Percentiles rank a stretch among this genome's conserved stretches.
Conservation (phyloP, 2,797 vertebrate genomes). For the Leucoraja ocellata region DNA sequence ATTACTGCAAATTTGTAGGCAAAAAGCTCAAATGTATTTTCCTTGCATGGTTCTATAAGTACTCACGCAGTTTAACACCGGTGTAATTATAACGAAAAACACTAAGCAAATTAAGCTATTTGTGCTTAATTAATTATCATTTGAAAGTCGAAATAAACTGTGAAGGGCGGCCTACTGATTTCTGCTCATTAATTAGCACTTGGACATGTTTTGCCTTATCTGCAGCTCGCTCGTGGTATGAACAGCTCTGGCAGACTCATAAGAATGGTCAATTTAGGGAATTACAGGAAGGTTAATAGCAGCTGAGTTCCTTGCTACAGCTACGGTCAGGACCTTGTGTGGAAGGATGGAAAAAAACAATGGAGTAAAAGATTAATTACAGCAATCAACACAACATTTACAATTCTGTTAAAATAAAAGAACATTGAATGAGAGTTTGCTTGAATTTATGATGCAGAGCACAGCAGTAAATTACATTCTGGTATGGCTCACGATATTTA, state of each 20-base stretch:
- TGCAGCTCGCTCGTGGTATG: background rate
- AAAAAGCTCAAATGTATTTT: background rate
- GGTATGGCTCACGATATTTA: background rate
- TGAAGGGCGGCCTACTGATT: background rate
- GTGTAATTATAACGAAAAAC: background rate
- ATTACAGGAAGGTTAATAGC: background rate
- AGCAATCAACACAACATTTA: background rate
- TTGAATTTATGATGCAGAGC: background rate
- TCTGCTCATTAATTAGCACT: slow-evolving; percentile 11
- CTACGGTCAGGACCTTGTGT: background rate
- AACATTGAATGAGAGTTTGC: background rate
- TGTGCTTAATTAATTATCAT: background rate
- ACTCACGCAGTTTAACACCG: background rate
- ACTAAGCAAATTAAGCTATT: background rate
- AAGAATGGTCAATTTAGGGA: background rate
- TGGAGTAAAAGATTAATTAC: background rate
- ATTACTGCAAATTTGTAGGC: background rate
- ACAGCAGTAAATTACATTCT: background rate
- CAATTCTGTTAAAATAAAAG: background rate
- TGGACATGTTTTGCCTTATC: background rate
- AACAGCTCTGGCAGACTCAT: background rate
- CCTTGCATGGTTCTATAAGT: background rate
- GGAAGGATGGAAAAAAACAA: background rate
- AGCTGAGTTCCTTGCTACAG: background rate
- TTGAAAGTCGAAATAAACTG: background rate